Evolutionary conservation across 2,113 vertebrate species (phyloP), one percentile per base, ranked within the genome.

Genomic region (Melanocharis versteri): DNA sequence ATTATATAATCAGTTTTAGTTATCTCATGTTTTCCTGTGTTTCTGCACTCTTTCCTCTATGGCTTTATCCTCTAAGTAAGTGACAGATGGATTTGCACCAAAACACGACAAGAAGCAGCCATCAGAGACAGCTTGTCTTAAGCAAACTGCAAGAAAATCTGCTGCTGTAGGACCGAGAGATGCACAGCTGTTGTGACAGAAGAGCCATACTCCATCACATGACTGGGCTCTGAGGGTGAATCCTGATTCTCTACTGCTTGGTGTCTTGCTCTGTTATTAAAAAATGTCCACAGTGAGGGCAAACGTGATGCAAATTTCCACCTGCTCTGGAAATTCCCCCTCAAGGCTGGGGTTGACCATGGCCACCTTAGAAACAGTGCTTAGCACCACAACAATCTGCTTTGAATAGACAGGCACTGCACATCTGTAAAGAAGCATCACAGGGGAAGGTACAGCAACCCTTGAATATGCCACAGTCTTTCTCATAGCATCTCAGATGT

Each of bases 41-140:
- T 93, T 92, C 47, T 94, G 45, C n/a, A 44, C 54, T 61, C 62
- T 77, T 93, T 90, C 28, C 28, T 91, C 51, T 44, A 13, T 90
- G 75, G 27, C 22, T 86, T 89, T 60, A n/a, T 81, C 50, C 73
- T 88, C 68, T 76, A 15, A 81, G 68, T 40, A 58, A 19, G 28
- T 83, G 44, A 88, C 82, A 90, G 93, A 85, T 92, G 91, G 85
- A 91, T 88, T 95, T 92, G 73, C 68, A 95, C 85, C 87, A 94
- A 94, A 86, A 70, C 70, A 93, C 90, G 78, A 83, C 78, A 93
- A 86, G 71, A 80, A 88, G 42, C 66, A 94, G 75, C 22, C 76
- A 86, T 90, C 75, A 91, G 87, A 95, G 68, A 83, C 88, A 95
- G 71, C 50, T 58, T 88, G 79, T 80, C 81, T 87, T 58, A 70